Evolutionary conservation across 2,797 vertebrate species (phyloP).

Genomic region (Cryptoblepharus egeriae): DNA sequence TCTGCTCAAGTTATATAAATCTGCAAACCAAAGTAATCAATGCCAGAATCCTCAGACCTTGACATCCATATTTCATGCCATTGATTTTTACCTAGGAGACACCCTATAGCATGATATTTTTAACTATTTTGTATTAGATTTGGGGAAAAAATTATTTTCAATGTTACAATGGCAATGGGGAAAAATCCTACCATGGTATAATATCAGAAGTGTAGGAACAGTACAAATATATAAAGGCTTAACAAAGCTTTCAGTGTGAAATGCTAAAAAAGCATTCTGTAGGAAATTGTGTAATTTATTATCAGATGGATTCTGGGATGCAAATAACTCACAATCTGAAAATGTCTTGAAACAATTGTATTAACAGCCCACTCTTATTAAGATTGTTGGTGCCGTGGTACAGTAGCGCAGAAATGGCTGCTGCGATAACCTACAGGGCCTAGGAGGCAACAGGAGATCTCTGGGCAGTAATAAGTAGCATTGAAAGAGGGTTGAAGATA

Average conservation of each 20-base stretch:
- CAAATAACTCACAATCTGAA: neutral
- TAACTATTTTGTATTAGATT: neutral
- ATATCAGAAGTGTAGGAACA: no score
- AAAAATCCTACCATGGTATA: no score
- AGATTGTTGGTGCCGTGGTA: no score
- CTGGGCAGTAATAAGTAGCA: neutral
- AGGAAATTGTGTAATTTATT: neutral
- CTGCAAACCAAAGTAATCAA: neutral
- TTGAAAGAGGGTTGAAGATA: neutral
- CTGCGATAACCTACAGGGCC: no score
- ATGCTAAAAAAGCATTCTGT: neutral
- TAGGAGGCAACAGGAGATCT: no score
- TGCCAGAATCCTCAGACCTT: neutral
- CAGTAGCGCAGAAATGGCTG: no score
- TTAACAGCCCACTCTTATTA: neutral
- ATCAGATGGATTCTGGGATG: neutral
- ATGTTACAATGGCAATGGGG: neutral
- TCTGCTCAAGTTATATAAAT: neutral
- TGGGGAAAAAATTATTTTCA: neutral
- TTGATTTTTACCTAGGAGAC: constrained; percentile 1
- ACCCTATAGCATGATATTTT: neutral
- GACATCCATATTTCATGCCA: constrained; percentile 14
- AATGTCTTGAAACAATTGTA: neutral
- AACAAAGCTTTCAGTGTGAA: neutral
- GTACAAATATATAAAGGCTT: no score